These are phyloP conservation scores for Podarcis raffonei DNA, from an alignment of 2,113 vertebrate species.

Conservation along the genomic window DNA sequence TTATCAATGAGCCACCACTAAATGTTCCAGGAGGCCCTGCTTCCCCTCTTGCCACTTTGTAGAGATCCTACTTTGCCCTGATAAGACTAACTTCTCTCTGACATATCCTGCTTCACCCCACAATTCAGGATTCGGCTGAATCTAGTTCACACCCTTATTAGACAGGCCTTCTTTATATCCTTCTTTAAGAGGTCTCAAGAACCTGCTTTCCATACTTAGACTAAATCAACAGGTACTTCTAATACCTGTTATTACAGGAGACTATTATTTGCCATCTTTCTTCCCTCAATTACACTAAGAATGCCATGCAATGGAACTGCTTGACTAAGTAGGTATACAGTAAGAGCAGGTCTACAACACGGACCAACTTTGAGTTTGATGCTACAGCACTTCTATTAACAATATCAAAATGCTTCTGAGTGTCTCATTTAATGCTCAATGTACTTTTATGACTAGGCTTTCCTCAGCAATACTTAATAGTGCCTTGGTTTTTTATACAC, in stretches of 20 bases:
- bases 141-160: neutral
- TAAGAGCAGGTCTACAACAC: neutral
- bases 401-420: constrained; percentile 7
- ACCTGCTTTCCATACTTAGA: neutral
- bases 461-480: neutral
- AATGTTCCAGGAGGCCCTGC: too few species aligned
- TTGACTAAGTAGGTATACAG: too few species aligned
- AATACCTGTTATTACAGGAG: neutral
- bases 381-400: neutral
- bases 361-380: neutral
- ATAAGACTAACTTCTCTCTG: too few species aligned
- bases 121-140: too few species aligned
- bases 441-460: constrained; percentile 9
- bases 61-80: too few species aligned
- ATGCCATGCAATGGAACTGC: neutral
- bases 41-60: too few species aligned
- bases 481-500: neutral
- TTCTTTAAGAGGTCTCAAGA: neutral
- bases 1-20: too few species aligned
- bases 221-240: neutral
- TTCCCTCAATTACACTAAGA: neutral
- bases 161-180: neutral
- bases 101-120: too few species aligned
- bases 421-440: constrained; percentile 4
- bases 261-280: neutral